phyloP scores from a whole-genome alignment of 1,140 invertebrate species.

The Drosophila varians region DNA sequence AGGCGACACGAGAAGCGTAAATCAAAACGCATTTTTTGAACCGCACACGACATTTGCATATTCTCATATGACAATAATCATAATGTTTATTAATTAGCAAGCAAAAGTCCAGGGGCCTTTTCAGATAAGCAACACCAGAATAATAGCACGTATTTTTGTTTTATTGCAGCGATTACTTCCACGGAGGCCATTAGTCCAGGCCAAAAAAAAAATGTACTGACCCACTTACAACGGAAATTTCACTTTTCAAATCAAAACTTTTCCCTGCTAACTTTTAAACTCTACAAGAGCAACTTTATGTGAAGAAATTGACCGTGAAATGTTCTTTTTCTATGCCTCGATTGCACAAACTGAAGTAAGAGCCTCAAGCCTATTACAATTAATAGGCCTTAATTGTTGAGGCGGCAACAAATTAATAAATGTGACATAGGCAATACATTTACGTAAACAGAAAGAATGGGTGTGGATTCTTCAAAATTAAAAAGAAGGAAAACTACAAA shows the following conservation, averaged over 20 bases:
- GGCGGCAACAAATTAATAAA: constrained; percentile 14
- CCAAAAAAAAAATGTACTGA: constrained; percentile 7
- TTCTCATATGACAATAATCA: constrained; percentile 41
- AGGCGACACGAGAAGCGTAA: constrained; percentile 22
- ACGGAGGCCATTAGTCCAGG: neutral
- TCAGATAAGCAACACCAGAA: constrained; percentile 19
- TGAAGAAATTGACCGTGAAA: constrained; percentile 8
- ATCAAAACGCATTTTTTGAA: constrained; percentile 40
- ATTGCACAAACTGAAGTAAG: constrained; percentile 11
- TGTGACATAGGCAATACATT: constrained; percentile 13
- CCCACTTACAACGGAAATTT: constrained; percentile 36
- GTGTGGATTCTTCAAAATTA: neutral
- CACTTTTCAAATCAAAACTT: constrained; percentile 47
- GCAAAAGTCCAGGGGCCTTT: constrained; percentile 24
- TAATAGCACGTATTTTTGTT: neutral
- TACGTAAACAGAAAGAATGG: constrained; percentile 3
- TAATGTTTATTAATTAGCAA: constrained; percentile 51
- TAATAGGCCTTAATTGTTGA: constrained; percentile 29
- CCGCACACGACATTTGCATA: constrained; percentile 3
- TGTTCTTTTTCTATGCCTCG: neutral
- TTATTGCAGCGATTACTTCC: neutral
- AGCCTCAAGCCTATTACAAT: constrained; percentile 7
- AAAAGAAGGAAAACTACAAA: neutral
- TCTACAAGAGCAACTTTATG: neutral
- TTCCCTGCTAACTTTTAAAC: constrained; percentile 4